Percentiles rank a stretch among this genome's conserved stretches.
These are phyloP conservation scores for Agrotis exclamationis DNA, from an alignment of 2,888 invertebrate genomes.

Conservation along the genomic window DNA sequence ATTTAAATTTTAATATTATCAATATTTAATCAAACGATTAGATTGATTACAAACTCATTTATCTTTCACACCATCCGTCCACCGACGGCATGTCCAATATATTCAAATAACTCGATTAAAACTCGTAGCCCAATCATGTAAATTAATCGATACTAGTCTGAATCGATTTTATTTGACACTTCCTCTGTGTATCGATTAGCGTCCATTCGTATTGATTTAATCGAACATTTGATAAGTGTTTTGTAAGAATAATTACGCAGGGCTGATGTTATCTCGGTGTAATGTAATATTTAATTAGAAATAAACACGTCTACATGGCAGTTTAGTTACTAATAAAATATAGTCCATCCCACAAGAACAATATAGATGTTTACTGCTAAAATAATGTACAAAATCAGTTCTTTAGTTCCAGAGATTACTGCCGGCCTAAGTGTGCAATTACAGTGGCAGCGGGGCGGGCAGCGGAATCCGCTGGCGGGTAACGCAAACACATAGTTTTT, in stretches of 20 bases:
- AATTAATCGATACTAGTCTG: conserved; percentile 58
- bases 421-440: no score
- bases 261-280: neutral
- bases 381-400: no score
- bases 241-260: no score
- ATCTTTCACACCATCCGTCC: conserved; percentile 37
- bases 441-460: no score
- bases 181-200: conserved; percentile 52
- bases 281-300: conserved; percentile 8
- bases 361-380: no score
- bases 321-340: neutral
- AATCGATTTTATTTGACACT: conserved; percentile 59
- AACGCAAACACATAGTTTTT: no score
- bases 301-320: conserved; percentile 1
- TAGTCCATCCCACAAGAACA: no score
- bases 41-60: conserved; percentile 26
- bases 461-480: no score
- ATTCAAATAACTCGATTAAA: conserved; percentile 44
- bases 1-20: neutral
- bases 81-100: conserved; percentile 19
- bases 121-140: conserved; percentile 55
- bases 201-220: conserved; percentile 31
- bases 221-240: conserved; percentile 5
- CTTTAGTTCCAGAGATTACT: no score
- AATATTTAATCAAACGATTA: neutral